Conservation (phyloP, 2,113 vertebrate species). For the Hippocampus barbouri region DNA sequence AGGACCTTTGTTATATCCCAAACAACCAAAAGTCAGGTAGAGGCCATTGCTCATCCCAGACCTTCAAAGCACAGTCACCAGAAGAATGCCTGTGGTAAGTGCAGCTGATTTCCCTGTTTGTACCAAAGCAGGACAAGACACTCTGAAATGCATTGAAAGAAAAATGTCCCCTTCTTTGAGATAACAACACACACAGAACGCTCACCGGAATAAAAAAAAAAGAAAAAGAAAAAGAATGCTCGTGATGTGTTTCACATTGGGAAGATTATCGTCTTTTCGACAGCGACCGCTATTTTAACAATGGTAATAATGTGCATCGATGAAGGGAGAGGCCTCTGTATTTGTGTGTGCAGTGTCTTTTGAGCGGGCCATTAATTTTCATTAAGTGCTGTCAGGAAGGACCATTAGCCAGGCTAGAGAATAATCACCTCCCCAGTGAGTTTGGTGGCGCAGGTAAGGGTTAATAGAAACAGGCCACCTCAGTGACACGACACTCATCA, state of each 20-base stretch:
- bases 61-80: neutral
- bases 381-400: conserved; percentile 74
- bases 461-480: conserved; percentile 69
- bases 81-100: neutral
- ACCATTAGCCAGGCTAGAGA: conserved; percentile 72
- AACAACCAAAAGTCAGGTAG: neutral
- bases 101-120: neutral
- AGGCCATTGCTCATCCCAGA: neutral
- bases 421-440: conserved; percentile 71
- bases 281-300: conserved; percentile 22
- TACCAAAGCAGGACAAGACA: neutral
- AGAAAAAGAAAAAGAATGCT: conserved; percentile 20
- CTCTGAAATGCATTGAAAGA: neutral
- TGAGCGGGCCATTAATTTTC: conserved; percentile 70
- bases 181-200: neutral
- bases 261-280: conserved; percentile 12
- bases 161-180: neutral
- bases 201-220: conserved; percentile 1
- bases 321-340: conserved; percentile 50
- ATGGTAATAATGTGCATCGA: conserved; percentile 38
- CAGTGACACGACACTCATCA: conserved; percentile 40
- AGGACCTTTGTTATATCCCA: too few species aligned
- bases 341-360: conserved; percentile 33
- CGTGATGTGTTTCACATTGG: conserved; percentile 30
- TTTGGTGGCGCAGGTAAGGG: conserved; percentile 64